Conservation (phyloP, 2,113 vertebrate genomes). For the Leucopsar rothschildi region DNA sequence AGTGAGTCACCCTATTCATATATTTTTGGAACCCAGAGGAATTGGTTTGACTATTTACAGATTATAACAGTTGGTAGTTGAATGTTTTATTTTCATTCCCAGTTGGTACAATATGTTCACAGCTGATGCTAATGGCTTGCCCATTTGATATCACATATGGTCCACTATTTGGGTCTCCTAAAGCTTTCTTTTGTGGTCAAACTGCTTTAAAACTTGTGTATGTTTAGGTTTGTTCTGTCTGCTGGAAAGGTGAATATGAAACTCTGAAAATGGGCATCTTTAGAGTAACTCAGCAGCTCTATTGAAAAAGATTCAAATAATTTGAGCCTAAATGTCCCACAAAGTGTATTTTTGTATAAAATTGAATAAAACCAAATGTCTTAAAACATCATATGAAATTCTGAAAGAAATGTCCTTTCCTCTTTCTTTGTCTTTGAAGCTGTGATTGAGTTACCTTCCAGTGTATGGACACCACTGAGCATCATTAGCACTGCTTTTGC, state of each 20-base stretch:
- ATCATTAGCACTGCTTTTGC: not conserved
- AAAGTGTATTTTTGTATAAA: constrained; percentile 41
- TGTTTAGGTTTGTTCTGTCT: constrained; percentile 60
- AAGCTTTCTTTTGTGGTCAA: constrained; percentile 72
- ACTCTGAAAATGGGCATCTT: constrained; percentile 31
- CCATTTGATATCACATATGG: constrained; percentile 81
- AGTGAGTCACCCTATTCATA: constrained; percentile 60
- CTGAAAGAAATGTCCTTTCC: not conserved
- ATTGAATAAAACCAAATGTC: constrained; percentile 23
- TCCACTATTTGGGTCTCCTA: constrained; percentile 67
- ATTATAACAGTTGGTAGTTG: constrained; percentile 78
- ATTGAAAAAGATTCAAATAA: constrained; percentile 34
- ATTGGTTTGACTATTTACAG: constrained; percentile 73
- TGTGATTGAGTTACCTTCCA: not conserved
- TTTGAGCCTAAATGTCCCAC: constrained; percentile 46
- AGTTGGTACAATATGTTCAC: constrained; percentile 80
- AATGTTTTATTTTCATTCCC: constrained; percentile 81
- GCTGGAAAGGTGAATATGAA: constrained; percentile 21
- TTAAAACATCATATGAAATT: not conserved
- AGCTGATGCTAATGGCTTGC: constrained; percentile 77
- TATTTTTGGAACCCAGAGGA: constrained; percentile 70
- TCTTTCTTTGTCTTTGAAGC: constrained; percentile 30
- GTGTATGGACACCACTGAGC: not conserved
- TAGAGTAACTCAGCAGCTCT: constrained; percentile 29
- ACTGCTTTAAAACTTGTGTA: constrained; percentile 52